Evolutionary conservation across 2,113 vertebrate species (phyloP), one percentile per base, ranked within the genome.

Genomic region (Centrocercus urophasianus): DNA sequence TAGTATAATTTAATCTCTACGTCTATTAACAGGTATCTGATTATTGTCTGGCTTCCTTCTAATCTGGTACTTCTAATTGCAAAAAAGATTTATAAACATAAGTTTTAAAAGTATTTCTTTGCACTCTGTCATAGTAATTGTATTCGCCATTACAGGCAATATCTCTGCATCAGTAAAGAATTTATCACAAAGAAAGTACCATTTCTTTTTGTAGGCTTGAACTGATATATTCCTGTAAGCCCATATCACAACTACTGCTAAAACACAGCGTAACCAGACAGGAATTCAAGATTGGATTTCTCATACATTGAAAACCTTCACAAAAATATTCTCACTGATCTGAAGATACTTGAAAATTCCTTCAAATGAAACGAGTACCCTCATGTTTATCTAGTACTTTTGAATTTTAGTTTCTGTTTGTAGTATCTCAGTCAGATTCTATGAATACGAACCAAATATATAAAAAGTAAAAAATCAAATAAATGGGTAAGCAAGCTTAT

Each of bases 151-250:
- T 94, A 73, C 88, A 93, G 91, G 71, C 74, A 96, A 71, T 90
- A 79, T 93, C 77, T 92, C 78, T 84, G 78, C 78, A 86, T 95
- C 88, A 85, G 61, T 86, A 71, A 47, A 96, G 90, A 57, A 57
- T 97, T 97, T 96, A 95, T 96, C 92, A 97, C 76, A 94, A 97
- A 97, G 73, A 76, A 94, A 83, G 28, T 59, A 89, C 47, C 60
- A 65, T 63, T 96, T 61, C 80, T 96, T 95, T 36, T 91, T 94
- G 57, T 9, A 82, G 93, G 85, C 89, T 96, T 91, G 90, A 96
- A 81, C n/a, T 32, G 30, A 78, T 75, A 7, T 47, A 87, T 94
- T 95, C 43, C 64, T 84, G 36, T 18, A 96, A 86, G 27, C 27
- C 43, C 93, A 73, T 89, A 95, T 96, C 40, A 97, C 40, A 97